Evolutionary conservation across 2,113 vertebrate genomes (phyloP).

Genomic region (Leptobrachium ailaonicum): DNA sequence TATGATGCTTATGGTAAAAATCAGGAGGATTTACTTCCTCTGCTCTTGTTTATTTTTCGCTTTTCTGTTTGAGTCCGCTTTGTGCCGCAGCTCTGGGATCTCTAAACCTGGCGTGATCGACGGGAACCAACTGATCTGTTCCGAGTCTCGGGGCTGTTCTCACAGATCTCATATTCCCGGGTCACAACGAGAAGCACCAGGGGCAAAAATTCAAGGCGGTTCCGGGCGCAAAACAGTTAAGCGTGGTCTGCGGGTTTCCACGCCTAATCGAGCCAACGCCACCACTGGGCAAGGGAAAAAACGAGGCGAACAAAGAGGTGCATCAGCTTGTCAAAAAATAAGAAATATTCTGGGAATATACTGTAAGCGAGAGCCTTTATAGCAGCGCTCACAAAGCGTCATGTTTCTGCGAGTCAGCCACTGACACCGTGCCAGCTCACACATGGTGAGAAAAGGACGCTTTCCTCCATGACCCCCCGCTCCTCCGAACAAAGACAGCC

Average conservation of each 20-base stretch:
- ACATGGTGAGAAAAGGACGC: neutral
- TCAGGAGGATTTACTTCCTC: too few relatives aligned
- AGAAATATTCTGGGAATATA: neutral
- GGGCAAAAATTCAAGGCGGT: too few relatives aligned
- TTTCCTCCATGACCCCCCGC: neutral
- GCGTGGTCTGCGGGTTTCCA: neutral
- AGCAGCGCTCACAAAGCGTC: neutral
- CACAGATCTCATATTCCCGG: too few relatives aligned
- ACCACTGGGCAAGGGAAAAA: neutral
- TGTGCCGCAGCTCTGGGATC: neutral
- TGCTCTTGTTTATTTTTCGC: too few relatives aligned
- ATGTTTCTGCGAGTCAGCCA: neutral
- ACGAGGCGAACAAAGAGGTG: neutral
- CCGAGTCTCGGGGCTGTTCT: too few relatives aligned
- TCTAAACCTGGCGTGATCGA: too few relatives aligned
- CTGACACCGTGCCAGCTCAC: conserved; percentile 1
- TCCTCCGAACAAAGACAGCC: neutral
- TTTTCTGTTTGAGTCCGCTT: too few relatives aligned
- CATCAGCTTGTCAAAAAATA: neutral
- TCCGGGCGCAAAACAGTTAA: too few relatives aligned
- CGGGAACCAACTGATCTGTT: too few relatives aligned
- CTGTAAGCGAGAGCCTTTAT: neutral
- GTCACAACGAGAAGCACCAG: too few relatives aligned
- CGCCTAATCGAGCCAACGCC: neutral
- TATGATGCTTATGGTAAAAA: too few relatives aligned